phyloP scores from a whole-genome alignment of 2,888 invertebrate species.

The Seira ritae region DNA sequence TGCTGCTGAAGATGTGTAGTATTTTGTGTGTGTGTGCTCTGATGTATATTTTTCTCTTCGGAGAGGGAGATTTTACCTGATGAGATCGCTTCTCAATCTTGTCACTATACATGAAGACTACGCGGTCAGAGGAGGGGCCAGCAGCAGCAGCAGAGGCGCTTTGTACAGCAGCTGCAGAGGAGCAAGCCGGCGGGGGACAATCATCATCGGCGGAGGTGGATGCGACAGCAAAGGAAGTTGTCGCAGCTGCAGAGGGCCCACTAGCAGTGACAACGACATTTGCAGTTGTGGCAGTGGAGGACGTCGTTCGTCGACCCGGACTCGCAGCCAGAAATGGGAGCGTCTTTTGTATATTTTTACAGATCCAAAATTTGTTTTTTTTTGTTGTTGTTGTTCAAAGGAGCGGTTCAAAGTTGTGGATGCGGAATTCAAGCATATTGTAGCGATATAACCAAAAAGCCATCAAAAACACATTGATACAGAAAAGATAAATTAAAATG shows the following conservation, averaged over 20 bases:
- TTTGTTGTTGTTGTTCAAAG: constrained; percentile 61
- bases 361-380: no score
- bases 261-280: constrained; percentile 62
- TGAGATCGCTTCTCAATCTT: constrained; percentile 78
- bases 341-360: no score
- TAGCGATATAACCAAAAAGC: constrained; percentile 65
- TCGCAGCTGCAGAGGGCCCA: constrained; percentile 59
- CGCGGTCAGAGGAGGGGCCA: constrained; percentile 75
- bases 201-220: constrained; percentile 60
- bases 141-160: constrained; percentile 70
- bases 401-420: constrained; percentile 1
- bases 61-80: constrained; percentile 75
- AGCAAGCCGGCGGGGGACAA: constrained; percentile 49
- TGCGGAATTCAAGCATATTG: constrained; percentile 60
- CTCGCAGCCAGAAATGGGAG: constrained; percentile 74
- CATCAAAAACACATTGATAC: constrained; percentile 65
- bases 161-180: constrained; percentile 66
- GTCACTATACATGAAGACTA: constrained; percentile 78
- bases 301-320: constrained; percentile 69
- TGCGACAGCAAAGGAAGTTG: constrained; percentile 59
- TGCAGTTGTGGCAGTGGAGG: constrained; percentile 46
- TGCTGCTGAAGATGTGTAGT: neutral
- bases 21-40: constrained; percentile 19
- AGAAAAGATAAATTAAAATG: constrained; percentile 32
- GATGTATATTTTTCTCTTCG: constrained; percentile 38